Evolutionary conservation across 2,888 invertebrate genomes (phyloP).

Genomic region (Dascillus cervinus): DNA sequence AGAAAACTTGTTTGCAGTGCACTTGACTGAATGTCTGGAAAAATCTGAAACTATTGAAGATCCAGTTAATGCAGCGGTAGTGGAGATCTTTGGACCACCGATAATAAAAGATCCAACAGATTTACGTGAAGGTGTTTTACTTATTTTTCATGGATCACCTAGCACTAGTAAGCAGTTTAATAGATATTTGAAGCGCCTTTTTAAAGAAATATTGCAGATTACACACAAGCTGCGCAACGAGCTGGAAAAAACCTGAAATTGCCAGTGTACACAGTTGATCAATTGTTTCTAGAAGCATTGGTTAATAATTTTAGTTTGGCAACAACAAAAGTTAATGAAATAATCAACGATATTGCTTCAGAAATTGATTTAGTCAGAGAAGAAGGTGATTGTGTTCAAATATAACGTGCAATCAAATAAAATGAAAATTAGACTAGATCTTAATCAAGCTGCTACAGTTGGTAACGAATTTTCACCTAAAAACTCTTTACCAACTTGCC

Average conservation of each 20-base stretch:
- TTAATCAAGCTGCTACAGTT: no score
- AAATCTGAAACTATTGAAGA: constrained; percentile 23
- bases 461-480: no score
- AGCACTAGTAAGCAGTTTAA: constrained; percentile 32
- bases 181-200: constrained; percentile 1
- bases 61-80: constrained; percentile 29
- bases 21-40: constrained; percentile 3
- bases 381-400: constrained; percentile 4
- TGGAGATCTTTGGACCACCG: constrained; percentile 8
- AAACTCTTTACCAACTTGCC: no score
- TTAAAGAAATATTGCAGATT: constrained; percentile 25
- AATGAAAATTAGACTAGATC: no score
- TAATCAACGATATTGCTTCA: constrained; percentile 24
- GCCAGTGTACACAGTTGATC: constrained; percentile 47
- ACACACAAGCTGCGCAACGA: constrained; percentile 29
- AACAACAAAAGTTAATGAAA: constrained; percentile 27
- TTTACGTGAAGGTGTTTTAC: constrained; percentile 30
- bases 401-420: no score
- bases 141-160: constrained; percentile 45
- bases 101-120: constrained; percentile 11
- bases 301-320: constrained; percentile 21
- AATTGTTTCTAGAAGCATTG: constrained; percentile 45
- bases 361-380: constrained; percentile 17
- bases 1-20: constrained; percentile 6
- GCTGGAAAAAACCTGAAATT: constrained; percentile 41